Evolutionary conservation across 2,113 vertebrate genomes (phyloP), one percentile per base, ranked within the genome.

Genomic region (Oplegnathus fasciatus): DNA sequence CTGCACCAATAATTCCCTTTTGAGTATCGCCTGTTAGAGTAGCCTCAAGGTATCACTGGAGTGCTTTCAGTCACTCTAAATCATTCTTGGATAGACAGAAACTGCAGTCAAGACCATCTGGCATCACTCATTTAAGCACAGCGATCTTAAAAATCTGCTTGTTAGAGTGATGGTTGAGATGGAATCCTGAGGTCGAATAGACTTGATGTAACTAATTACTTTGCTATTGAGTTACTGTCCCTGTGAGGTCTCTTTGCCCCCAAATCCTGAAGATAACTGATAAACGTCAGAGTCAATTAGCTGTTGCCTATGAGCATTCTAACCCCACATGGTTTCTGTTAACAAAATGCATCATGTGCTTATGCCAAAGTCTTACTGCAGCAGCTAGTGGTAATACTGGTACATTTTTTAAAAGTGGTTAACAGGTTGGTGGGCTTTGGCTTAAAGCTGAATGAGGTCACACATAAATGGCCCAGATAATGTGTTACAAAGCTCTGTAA

Each of bases 31-130:
- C 44, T 69, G 64, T 74, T 34, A 61, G 57, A 65, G 14, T 22
- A 64, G 50, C 85, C 77, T 86, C 32, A 34, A 78, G 81, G 28
- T 83, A 55, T 71, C 68, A 68, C n/a, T 62, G 24, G 13, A 67
- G 69, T 42, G 17, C 65, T 76, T 70, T 88, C 52, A 71, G 30
- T 76, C 28, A 8, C 76, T 72, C 30, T 73, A 64, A 78, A 81
- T 82, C 81, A 76, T 57, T 81, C n/a, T 20, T 30, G 32, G 26
- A 32, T 15, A 48, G 58, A 84, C 15, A 66, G 44, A 75, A 75
- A 78, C 15, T 3, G 1, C 62, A 66, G 46, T 80, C 26, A 61
- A 32, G 40, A 42, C 75, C 84, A 78, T 85, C 82, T 83, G 79
- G 70, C 32, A 50, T 58, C 61, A 71, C 44, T 87, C 74, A 60